Evolutionary conservation across 2,888 invertebrate species (phyloP).

Genomic region (Catocala fraxini): DNA sequence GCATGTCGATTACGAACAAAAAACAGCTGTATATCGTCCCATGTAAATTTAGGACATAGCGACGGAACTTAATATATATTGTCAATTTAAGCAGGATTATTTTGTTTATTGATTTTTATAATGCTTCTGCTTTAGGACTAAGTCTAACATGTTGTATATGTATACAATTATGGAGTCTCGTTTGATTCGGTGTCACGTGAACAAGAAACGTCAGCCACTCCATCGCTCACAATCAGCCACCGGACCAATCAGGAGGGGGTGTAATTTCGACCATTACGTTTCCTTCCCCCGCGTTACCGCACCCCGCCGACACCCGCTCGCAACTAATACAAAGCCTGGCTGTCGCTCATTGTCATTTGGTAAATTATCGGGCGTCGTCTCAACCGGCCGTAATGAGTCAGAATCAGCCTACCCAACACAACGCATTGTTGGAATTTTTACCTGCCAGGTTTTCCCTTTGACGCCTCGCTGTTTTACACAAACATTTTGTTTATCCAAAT

Average conservation of each 20-base stretch:
- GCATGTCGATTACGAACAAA: background rate
- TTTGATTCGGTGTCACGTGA: slow-evolving; percentile 39
- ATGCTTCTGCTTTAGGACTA: background rate
- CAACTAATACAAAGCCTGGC: slow-evolving; percentile 53
- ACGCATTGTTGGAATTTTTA: slow-evolving; percentile 34
- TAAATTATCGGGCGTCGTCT: slow-evolving; percentile 51
- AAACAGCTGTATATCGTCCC: no score
- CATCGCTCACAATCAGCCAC: slow-evolving; percentile 52
- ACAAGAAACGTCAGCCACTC: slow-evolving; percentile 49
- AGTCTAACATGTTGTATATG: background rate
- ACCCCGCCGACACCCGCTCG: slow-evolving; percentile 24
- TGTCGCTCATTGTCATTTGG: slow-evolving; percentile 56
- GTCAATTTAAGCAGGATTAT: background rate
- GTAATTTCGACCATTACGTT: slow-evolving; percentile 53
- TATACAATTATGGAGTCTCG: slow-evolving; percentile 13
- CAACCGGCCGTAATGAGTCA: slow-evolving; percentile 41
- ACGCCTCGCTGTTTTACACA: slow-evolving; percentile 13
- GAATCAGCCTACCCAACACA: slow-evolving; percentile 29
- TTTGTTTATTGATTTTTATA: background rate
- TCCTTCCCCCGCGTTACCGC: slow-evolving; percentile 31
- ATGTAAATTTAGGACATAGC: no score
- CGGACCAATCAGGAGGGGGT: slow-evolving; percentile 53
- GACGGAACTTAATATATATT: no score
- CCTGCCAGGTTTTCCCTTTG: slow-evolving; percentile 29
- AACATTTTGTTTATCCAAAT: slow-evolving; percentile 18